Conservation (phyloP, 2,797 vertebrate genomes). For the Trachurus trachurus region DNA sequence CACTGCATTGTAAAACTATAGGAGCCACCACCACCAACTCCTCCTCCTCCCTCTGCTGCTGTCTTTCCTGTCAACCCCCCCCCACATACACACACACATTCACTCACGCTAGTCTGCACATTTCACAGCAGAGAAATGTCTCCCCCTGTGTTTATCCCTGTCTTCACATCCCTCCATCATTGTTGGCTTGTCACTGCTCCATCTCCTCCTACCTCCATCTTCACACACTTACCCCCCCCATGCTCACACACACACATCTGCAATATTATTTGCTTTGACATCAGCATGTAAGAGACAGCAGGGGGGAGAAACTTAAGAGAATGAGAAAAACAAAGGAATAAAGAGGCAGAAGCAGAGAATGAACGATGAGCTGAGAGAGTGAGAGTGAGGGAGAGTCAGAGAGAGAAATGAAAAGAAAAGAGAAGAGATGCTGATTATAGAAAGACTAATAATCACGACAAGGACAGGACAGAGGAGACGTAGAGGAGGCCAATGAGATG, state of each 20-base stretch:
- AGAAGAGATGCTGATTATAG: background rate
- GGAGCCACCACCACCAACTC: background rate
- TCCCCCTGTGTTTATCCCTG: conserved; percentile 24
- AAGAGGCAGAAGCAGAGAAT: background rate
- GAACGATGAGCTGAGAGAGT: background rate
- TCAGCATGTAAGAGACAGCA: conserved; percentile 9
- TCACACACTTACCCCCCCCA: conserved; percentile 41
- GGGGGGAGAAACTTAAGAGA: background rate
- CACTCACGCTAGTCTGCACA: conserved; percentile 15
- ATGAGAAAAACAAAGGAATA: background rate
- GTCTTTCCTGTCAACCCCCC: conserved; percentile 29
- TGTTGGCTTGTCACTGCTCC: conserved; percentile 55
- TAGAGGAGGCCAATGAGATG: background rate
- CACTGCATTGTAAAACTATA: conserved; percentile 8
- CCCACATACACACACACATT: background rate
- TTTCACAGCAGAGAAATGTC: conserved; percentile 40
- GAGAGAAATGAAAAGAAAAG: background rate
- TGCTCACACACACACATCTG: conserved; percentile 21
- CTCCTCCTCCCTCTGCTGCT: background rate
- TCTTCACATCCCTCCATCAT: conserved; percentile 51
- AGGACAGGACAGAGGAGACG: background rate
- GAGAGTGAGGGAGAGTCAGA: background rate
- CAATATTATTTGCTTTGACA: conserved; percentile 19
- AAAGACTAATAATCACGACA: background rate
- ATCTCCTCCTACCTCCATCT: conserved; percentile 26